Base-by-base conservation (phyloP, 1,140 invertebrate genomes). In the Ladona fulva region DNA sequence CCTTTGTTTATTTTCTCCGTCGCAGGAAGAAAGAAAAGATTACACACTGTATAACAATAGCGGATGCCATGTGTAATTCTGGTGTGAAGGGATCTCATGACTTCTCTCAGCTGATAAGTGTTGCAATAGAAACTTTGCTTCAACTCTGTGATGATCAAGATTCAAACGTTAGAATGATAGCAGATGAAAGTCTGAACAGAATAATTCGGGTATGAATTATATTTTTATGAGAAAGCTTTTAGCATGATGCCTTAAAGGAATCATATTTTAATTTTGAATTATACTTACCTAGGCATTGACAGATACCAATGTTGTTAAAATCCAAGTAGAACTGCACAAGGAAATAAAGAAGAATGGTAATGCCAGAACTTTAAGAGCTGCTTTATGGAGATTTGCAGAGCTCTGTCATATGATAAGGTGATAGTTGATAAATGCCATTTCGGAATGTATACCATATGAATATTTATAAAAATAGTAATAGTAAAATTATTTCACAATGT, bases 281-380 rank as follows among this genome's bases (percentile, higher is more conserved):
- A 1, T 37, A 37, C 8, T 37, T 37, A 37, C 80, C 59, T 79
- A 92, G 90, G 86, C 87, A 25, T 84, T 91, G 79, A 82, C 89
- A 42, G 89, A 91, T 77, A 88, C 88, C 29, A 90, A 92, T 83
- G 86, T 93, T 14, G 88, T 89, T 22, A 90, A 92, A 81, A 87
- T 95, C 76, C 90, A 93, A 81, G 89, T 93, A 80, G 92, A 94
- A 83, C 84, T 95, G n/a, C 94, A 92, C 82, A 91, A 92, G 81
- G 93, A 94, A 84, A 92, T 95, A 42, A 93, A 93, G 82, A 91
- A 91, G 81, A 94, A 93, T 85, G 92, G 92, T 19, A 84, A 90
- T 76, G 87, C 86, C 6, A 87, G 92, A 78, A 90, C 89, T 44
- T 83, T 95, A 24, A 86, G 92, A 81, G 92, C 92, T 76, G 92